phyloP scores from a whole-genome alignment of 2,797 vertebrate genomes.

The Danio choprae region DNA sequence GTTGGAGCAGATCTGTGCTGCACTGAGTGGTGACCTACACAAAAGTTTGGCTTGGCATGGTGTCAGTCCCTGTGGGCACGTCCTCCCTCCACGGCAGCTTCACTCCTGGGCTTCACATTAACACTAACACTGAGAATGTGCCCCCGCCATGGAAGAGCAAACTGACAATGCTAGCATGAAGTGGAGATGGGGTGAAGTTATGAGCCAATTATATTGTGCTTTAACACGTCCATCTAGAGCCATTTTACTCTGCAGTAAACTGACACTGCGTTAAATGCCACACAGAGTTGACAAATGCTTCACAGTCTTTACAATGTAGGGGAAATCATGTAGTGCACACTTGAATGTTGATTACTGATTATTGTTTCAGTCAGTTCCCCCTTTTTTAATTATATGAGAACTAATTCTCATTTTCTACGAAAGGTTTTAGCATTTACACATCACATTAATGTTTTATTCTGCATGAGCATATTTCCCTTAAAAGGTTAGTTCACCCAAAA shows the following conservation, averaged over 20 bases:
- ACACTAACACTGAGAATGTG: slow-evolving; percentile 2
- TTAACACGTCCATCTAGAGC: not conserved
- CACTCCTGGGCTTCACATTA: slow-evolving; percentile 15
- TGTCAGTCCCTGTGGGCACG: slow-evolving; percentile 52
- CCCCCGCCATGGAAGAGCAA: slow-evolving; percentile 1
- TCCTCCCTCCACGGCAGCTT: slow-evolving; percentile 37
- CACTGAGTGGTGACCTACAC: slow-evolving; percentile 26
- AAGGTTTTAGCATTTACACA: too few relatives aligned
- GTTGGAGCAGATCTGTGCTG: slow-evolving; percentile 30
- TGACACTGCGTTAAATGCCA: not conserved
- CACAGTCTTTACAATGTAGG: not conserved
- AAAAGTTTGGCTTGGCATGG: slow-evolving; percentile 57
- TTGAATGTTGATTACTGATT: not conserved
- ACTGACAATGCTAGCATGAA: not conserved
- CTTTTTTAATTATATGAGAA: too few relatives aligned
- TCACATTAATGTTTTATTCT: too few relatives aligned
- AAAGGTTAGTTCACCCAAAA: too few relatives aligned
- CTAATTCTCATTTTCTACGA: too few relatives aligned
- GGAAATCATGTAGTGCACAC: not conserved
- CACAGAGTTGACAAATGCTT: not conserved
- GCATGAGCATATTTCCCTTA: too few relatives aligned
- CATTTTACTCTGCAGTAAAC: not conserved
- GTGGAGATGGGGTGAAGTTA: not conserved
- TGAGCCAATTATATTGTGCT: not conserved
- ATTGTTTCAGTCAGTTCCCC: not conserved